These are phyloP conservation scores for Myzus persicae DNA, from an alignment of 1,140 invertebrate genomes.

Conservation along the genomic window DNA sequence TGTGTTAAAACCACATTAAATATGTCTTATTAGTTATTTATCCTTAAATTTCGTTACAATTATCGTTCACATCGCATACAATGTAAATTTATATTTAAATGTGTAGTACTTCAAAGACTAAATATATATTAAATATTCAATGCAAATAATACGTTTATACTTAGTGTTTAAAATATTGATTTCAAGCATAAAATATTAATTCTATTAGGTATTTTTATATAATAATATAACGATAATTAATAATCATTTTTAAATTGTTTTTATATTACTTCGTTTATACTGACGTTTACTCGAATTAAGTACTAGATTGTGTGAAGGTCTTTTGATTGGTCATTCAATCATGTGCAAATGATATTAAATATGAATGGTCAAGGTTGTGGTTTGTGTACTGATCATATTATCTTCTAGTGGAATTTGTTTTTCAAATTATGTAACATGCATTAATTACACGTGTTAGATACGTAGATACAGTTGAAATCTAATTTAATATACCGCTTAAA, in stretches of 20 bases:
- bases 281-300: background rate
- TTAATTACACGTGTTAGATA: background rate
- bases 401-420: background rate
- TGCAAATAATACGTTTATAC: background rate
- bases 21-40: background rate
- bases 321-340: conserved; percentile 21
- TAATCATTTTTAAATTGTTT: conserved; percentile 8
- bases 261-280: conserved; percentile 1
- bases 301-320: conserved; percentile 1
- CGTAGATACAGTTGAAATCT: background rate
- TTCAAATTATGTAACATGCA: background rate
- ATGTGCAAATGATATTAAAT: conserved; percentile 3
- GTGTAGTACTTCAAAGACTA: background rate
- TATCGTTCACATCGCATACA: background rate
- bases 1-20: background rate
- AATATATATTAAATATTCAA: background rate
- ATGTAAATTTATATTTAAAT: background rate
- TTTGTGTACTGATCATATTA: conserved; percentile 27
- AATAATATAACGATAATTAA: background rate
- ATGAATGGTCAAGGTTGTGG: background rate
- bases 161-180: background rate
- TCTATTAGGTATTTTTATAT: background rate
- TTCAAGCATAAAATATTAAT: background rate
- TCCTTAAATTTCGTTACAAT: background rate
- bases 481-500: background rate